Evolutionary conservation across 1,140 invertebrate species (phyloP), one percentile per base, ranked within the genome.

Genomic region (Teleogryllus occipitalis): DNA sequence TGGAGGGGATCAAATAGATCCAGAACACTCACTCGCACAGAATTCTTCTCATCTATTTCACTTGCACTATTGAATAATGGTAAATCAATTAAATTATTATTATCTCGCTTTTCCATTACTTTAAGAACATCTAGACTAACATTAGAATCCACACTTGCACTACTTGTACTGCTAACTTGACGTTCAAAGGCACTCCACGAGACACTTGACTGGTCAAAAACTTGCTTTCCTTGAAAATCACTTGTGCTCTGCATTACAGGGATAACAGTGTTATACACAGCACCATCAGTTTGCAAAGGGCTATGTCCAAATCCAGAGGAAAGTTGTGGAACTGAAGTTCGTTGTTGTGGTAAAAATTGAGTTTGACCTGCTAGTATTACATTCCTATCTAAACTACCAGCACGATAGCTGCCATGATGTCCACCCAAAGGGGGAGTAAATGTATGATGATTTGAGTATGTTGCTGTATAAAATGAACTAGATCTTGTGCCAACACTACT

Each of bases 1-100:
- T 94, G 88, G 84, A 96, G 88, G 81, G 93, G 94, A 89, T 95
- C 93, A 86, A 95, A 95, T 78, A 93, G 93, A 86, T 95, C 93
- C 82, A 96, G 85, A 81, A 96, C 93, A 85, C 93, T 94, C 80
- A 93, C 93, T 85, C 92, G 47, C 5, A 27, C 75, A n/a, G 82
- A 80, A 39, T n/a, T 72, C 73, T 84, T 80, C 83, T 78, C 81
- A 85, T 84, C 84, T 85, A 82, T 47, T 82, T 80, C 27, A 79
- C 8, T 79, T 80, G 39, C 49, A 39, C 49, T 78, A 79, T 88
- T 87, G 78, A 85, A 89, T 77, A 84, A 84, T 80, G 83, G 87
- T 80, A 90, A 83, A 83, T 90, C 89, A 83, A 89, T 90, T 76
- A 89, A 85, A 85, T 90, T 89, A 83, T 86, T 89, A 83, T 89